Conservation (phyloP, 2,113 vertebrate species). For the Rhagologus leucostigma region DNA sequence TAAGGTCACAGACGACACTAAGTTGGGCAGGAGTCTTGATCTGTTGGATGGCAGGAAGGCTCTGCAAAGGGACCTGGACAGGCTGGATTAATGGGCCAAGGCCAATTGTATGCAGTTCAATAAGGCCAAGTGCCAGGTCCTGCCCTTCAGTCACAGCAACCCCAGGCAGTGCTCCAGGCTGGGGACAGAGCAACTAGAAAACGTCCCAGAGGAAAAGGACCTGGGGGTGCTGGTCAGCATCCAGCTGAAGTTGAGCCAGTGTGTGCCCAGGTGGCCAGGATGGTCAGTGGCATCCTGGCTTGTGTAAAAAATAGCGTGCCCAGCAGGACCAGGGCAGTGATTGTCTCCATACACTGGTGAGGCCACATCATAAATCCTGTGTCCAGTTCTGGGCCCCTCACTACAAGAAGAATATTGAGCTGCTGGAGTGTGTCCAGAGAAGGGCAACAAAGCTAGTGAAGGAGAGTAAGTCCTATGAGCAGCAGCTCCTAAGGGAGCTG, state of each 20-base stretch:
- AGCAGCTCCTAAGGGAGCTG: fast-evolving
- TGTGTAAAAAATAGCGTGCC: background rate
- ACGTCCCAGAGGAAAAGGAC: background rate
- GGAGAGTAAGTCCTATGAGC: background rate
- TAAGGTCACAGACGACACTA: background rate
- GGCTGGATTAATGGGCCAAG: background rate
- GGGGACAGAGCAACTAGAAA: background rate
- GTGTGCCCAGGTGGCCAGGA: background rate
- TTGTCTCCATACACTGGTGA: background rate
- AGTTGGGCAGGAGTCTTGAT: background rate
- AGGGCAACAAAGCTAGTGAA: background rate
- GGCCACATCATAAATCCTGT: background rate
- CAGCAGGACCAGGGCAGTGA: background rate
- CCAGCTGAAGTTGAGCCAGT: background rate
- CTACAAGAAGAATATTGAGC: background rate
- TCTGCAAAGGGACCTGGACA: background rate
- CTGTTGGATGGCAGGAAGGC: background rate
- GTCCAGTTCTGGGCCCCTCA: background rate
- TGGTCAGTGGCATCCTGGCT: background rate
- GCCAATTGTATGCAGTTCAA: no score
- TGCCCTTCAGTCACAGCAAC: background rate
- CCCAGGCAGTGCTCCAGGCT: fast-evolving
- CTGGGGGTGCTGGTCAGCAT: fast-evolving
- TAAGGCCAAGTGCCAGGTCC: background rate
- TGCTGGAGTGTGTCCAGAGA: background rate